These are phyloP conservation scores for Echinarachnius parma DNA, from an alignment of 53 echinoderm and acorn worm genomes.

Conservation along the genomic window DNA sequence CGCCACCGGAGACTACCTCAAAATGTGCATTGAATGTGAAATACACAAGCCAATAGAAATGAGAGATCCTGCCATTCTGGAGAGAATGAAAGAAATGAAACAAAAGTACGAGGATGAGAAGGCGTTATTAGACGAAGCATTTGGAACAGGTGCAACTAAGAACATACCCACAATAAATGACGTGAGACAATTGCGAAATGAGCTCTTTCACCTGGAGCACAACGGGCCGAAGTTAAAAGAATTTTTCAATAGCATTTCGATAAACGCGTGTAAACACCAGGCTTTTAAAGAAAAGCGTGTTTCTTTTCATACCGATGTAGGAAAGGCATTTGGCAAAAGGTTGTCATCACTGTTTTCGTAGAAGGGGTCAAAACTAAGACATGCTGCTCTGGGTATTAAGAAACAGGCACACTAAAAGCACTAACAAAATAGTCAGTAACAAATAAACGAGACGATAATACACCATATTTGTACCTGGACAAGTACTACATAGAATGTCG, in stretches of 20 bases:
- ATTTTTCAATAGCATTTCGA: not conserved
- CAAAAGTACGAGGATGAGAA: not conserved
- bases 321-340: too few relatives aligned
- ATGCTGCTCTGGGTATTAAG: too few relatives aligned
- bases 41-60: not conserved
- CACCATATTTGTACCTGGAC: too few relatives aligned
- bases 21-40: slow-evolving; percentile 24
- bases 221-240: not conserved
- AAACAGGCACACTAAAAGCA: too few relatives aligned
- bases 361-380: too few relatives aligned
- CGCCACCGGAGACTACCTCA: slow-evolving; percentile 38
- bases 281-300: too few relatives aligned
- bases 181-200: not conserved
- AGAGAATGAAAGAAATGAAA: slow-evolving; percentile 8
- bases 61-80: not conserved
- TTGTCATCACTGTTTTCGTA: too few relatives aligned
- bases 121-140: not conserved
- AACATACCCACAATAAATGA: not conserved
- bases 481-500: too few relatives aligned
- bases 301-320: too few relatives aligned
- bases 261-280: too few relatives aligned
- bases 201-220: slow-evolving; percentile 18
- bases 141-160: not conserved
- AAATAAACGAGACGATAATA: too few relatives aligned
- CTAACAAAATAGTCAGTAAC: too few relatives aligned